Evolutionary conservation across 2,888 invertebrate genomes (phyloP).

Genomic region (Drosophila borealis): DNA sequence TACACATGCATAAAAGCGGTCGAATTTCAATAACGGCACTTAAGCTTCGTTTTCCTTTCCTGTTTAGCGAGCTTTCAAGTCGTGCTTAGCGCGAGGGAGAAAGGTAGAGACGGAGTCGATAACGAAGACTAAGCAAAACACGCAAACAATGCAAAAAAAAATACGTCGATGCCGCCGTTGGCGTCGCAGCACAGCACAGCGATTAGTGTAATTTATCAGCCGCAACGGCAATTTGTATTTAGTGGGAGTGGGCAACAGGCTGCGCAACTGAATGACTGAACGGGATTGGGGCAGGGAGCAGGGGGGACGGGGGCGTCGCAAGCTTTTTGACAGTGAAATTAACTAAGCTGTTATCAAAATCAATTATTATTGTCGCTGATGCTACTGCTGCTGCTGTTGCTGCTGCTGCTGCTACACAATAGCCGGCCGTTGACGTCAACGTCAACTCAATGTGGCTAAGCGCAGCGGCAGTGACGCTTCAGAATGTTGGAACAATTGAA

Average conservation of each 20-base stretch:
- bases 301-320: constrained; percentile 1
- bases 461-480: constrained; percentile 31
- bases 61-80: constrained; percentile 49
- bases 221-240: constrained; percentile 61
- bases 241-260: constrained; percentile 42
- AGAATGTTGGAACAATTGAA: constrained; percentile 58
- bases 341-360: constrained; percentile 67
- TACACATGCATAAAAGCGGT: constrained; percentile 21
- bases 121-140: constrained; percentile 15
- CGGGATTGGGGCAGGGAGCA: not conserved
- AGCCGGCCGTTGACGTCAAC: constrained; percentile 45
- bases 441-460: constrained; percentile 26
- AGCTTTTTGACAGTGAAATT: constrained; percentile 67
- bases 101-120: constrained; percentile 16
- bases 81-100: constrained; percentile 34
- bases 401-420: constrained; percentile 22
- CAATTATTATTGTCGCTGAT: constrained; percentile 55
- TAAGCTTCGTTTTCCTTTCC: constrained; percentile 48
- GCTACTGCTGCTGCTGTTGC: constrained; percentile 20
- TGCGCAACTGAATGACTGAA: not conserved
- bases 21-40: constrained; percentile 56
- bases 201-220: constrained; percentile 74
- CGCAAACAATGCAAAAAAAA: constrained; percentile 21
- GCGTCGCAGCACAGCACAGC: constrained; percentile 15
- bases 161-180: constrained; percentile 8